Evolutionary conservation across 2,113 vertebrate genomes (phyloP).

Genomic region (Halichoerus grypus): DNA sequence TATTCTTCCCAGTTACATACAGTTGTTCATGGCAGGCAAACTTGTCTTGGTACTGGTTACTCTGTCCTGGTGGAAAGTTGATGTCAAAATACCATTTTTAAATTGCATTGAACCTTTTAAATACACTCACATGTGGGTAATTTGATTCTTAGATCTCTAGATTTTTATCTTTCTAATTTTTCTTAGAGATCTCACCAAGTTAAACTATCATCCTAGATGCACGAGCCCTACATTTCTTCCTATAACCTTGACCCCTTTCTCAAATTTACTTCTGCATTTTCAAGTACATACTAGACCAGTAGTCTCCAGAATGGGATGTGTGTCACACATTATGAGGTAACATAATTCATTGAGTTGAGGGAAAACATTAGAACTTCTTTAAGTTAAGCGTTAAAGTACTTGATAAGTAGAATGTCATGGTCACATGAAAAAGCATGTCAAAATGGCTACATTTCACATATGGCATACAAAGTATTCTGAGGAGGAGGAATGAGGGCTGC

Average conservation of each 20-base stretch:
- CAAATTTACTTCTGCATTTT: neutral
- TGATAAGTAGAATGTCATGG: neutral
- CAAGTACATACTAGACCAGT: neutral
- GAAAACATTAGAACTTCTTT: conserved; percentile 31
- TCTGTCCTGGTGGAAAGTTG: neutral
- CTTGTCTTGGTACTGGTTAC: neutral
- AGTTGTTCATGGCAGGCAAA: neutral
- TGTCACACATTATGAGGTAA: neutral
- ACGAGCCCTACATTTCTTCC: neutral
- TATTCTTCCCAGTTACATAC: neutral
- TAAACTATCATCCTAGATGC: neutral
- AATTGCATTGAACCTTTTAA: neutral
- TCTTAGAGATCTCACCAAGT: neutral
- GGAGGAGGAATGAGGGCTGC: neutral
- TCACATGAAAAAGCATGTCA: neutral
- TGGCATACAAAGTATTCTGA: neutral
- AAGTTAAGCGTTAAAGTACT: conserved; percentile 23
- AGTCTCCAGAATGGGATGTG: conserved; percentile 12
- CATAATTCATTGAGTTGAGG: neutral
- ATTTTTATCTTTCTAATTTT: neutral
- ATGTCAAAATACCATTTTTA: conserved; percentile 3
- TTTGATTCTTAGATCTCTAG: neutral
- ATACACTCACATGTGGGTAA: neutral
- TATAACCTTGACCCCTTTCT: neutral
- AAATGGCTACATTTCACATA: neutral